Percentiles rank a stretch among this genome's conserved stretches.
These are phyloP conservation scores for Halyomorpha halys DNA, from an alignment of 1,140 invertebrate genomes.

Conservation along the genomic window DNA sequence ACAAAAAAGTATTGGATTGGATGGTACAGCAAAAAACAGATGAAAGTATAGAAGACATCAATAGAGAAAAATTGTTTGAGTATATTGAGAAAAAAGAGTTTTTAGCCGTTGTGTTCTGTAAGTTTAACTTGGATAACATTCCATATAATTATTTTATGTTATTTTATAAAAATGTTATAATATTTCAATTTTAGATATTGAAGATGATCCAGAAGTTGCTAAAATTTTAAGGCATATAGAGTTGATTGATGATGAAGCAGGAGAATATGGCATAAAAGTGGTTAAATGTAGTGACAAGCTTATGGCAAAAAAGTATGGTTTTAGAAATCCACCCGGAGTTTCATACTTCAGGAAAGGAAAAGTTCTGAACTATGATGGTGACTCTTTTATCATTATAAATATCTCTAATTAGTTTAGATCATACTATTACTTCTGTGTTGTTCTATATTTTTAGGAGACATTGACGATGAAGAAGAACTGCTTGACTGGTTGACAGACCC, in stretches of 20 bases:
- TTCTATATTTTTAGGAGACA: conserved; percentile 46
- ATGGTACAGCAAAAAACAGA: conserved; percentile 86
- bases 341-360: conserved; percentile 87
- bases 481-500: conserved; percentile 88
- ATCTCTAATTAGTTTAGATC: neutral
- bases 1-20: conserved; percentile 78
- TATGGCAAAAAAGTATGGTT: conserved; percentile 92
- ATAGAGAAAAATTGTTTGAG: conserved; percentile 69
- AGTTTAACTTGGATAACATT: conserved; percentile 39
- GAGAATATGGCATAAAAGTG: conserved; percentile 84
- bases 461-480: conserved; percentile 87
- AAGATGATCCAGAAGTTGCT: conserved; percentile 68
- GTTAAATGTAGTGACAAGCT: conserved; percentile 79
- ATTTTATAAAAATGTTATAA: neutral
- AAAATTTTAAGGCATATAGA: conserved; percentile 73
- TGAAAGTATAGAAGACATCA: conserved; percentile 84
- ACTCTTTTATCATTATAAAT: neutral
- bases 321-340: conserved; percentile 75
- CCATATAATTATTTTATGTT: neutral
- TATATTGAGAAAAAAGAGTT: conserved; percentile 87
- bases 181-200: conserved; percentile 53
- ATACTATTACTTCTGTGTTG: neutral
- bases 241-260: conserved; percentile 82
- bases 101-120: conserved; percentile 86
- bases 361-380: conserved; percentile 80